Percentiles rank a stretch among this genome's conserved stretches.
phyloP scores from a whole-genome alignment of 2,797 vertebrate genomes.

The Gallinago solitaria region DNA sequence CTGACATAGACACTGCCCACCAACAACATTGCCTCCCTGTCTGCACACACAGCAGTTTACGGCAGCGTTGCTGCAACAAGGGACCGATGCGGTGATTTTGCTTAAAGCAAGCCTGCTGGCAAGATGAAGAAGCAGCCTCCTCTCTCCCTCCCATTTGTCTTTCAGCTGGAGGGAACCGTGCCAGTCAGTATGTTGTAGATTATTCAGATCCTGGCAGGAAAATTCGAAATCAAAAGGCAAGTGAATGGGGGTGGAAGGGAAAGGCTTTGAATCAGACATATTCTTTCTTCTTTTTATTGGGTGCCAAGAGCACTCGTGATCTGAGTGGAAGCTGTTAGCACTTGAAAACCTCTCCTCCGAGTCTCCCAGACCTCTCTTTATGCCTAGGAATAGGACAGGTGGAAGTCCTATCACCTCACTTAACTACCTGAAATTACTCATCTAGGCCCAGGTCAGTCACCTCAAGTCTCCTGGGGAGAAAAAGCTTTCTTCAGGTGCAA shows the following conservation, averaged over 20 bases:
- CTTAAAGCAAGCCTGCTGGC: background rate
- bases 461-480: background rate
- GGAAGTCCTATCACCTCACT: background rate
- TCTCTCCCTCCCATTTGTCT: background rate
- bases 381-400: background rate
- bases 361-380: background rate
- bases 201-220: background rate
- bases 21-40: background rate
- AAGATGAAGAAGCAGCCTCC: background rate
- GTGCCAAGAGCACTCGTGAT: slow-evolving; percentile 21
- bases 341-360: background rate
- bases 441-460: background rate
- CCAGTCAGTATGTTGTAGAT: slow-evolving; percentile 17
- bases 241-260: background rate
- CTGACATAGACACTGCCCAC: accelerated
- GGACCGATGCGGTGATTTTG: accelerated
- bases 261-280: slow-evolving; percentile 5
- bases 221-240: slow-evolving; percentile 22
- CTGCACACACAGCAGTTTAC: background rate
- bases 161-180: slow-evolving; percentile 24
- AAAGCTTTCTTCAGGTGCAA: background rate
- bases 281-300: slow-evolving; percentile 13
- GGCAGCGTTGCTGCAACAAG: background rate
- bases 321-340: background rate
- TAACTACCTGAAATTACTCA: background rate